Evolutionary conservation across 2,113 vertebrate genomes (phyloP).

Genomic region (Poecilia latipinna): DNA sequence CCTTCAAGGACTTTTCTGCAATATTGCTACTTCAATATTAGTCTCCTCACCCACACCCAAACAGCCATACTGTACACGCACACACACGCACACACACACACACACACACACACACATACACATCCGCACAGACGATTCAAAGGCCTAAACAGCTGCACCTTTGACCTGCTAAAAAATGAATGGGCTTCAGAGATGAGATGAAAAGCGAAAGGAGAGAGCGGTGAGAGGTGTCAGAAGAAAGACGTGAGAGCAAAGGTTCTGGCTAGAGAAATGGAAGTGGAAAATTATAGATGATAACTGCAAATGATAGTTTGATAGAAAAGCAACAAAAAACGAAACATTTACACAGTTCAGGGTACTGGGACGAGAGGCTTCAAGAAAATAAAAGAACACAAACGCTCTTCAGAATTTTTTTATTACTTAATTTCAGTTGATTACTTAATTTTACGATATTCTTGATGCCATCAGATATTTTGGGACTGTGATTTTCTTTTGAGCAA

Average conservation of each 20-base stretch:
- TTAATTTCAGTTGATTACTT: not conserved
- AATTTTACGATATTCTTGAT: not conserved
- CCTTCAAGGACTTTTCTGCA: conserved; percentile 63
- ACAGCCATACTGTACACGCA: conserved; percentile 29
- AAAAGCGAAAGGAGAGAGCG: conserved; percentile 59
- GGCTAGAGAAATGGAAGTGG: conserved; percentile 31
- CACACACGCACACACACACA: conserved; percentile 14
- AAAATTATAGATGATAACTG: conserved; percentile 19
- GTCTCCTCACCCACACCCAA: conserved; percentile 38
- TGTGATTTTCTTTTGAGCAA: conserved; percentile 28
- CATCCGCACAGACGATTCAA: conserved; percentile 35
- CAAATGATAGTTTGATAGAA: conserved; percentile 25
- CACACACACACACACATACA: conserved; percentile 20
- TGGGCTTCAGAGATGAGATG: conserved; percentile 61
- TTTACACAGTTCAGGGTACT: conserved; percentile 11
- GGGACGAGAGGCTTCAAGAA: not conserved
- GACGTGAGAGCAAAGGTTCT: conserved; percentile 29
- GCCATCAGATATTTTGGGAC: not conserved
- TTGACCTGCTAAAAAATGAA: conserved; percentile 75
- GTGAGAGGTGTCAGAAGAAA: conserved; percentile 32
- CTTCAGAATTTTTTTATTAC: conserved; percentile 23
- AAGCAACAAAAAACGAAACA: not conserved
- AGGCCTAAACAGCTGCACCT: conserved; percentile 56
- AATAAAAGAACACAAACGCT: conserved; percentile 22
- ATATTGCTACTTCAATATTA: conserved; percentile 68